Percentiles rank a stretch among this genome's conserved stretches.
Evolutionary conservation across 2,797 vertebrate genomes (phyloP).

Genomic region (Poecilia gillii): DNA sequence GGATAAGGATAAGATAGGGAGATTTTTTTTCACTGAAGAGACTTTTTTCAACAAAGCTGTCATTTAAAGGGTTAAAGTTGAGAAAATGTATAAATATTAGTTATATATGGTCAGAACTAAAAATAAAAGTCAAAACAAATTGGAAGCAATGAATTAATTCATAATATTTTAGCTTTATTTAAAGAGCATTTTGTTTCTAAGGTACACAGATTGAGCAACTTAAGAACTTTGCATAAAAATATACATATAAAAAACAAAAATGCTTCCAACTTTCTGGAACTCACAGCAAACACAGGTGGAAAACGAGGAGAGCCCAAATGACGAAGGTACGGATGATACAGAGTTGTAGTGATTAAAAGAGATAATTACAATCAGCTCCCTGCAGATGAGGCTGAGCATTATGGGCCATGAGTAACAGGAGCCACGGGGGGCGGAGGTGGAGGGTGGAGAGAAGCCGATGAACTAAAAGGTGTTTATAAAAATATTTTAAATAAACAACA

Average conservation of each 20-base stretch:
- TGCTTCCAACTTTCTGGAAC: background rate
- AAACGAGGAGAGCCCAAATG: background rate
- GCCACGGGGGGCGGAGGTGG: no score
- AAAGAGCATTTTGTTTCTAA: background rate
- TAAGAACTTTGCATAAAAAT: background rate
- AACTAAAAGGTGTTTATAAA: background rate
- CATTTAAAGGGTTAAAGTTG: background rate
- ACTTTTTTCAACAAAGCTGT: no score
- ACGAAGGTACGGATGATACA: background rate
- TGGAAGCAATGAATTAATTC: background rate
- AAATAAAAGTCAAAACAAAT: background rate
- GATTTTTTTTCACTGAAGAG: background rate
- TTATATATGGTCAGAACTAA: background rate
- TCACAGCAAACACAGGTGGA: background rate
- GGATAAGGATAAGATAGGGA: no score
- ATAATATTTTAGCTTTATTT: background rate
- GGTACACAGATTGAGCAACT: background rate
- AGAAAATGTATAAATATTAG: background rate
- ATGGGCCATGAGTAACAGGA: constrained; percentile 1
- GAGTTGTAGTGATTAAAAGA: background rate
- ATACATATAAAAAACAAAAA: background rate
- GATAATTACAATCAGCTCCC: constrained; percentile 40
- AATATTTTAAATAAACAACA: background rate
- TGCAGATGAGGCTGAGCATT: constrained; percentile 35
- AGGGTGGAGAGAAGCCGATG: background rate